Conservation (phyloP, 2,113 vertebrate genomes). For the Leucopsar rothschildi region DNA sequence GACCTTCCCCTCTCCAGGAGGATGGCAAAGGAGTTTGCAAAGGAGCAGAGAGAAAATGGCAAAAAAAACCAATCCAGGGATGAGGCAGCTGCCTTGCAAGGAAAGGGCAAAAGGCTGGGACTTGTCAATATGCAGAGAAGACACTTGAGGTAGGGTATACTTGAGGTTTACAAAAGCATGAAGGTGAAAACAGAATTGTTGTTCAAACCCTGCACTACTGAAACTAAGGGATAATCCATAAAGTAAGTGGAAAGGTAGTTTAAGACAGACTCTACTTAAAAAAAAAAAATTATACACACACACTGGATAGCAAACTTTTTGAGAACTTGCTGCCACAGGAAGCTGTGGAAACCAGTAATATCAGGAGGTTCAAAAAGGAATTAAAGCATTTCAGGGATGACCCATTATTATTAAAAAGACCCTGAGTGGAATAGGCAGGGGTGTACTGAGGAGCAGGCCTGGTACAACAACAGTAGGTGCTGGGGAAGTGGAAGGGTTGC, state of each 20-base stretch:
- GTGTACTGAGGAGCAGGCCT: not conserved
- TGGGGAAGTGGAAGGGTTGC: not conserved
- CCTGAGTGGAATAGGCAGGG: not conserved
- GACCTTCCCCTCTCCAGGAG: not conserved
- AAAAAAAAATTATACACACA: too few species aligned
- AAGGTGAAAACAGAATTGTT: not conserved
- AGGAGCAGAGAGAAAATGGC: not conserved
- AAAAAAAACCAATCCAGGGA: fast-evolving
- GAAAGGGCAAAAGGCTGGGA: not conserved
- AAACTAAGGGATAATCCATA: not conserved
- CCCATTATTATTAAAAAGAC: not conserved
- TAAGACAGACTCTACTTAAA: not conserved
- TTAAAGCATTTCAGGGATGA: not conserved
- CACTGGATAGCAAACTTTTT: not conserved
- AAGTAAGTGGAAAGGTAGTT: not conserved
- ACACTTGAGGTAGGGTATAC: not conserved
- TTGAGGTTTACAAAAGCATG: not conserved
- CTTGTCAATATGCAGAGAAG: not conserved
- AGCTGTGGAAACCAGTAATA: not conserved
- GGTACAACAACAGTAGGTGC: not conserved
- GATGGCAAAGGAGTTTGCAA: not conserved
- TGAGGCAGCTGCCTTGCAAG: not conserved
- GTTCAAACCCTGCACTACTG: not conserved
- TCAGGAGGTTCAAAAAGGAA: not conserved
- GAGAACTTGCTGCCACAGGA: not conserved